These are phyloP conservation scores for Liopterus haemorrhoidalis DNA, from an alignment of 2,888 invertebrate genomes.

Conservation along the genomic window DNA sequence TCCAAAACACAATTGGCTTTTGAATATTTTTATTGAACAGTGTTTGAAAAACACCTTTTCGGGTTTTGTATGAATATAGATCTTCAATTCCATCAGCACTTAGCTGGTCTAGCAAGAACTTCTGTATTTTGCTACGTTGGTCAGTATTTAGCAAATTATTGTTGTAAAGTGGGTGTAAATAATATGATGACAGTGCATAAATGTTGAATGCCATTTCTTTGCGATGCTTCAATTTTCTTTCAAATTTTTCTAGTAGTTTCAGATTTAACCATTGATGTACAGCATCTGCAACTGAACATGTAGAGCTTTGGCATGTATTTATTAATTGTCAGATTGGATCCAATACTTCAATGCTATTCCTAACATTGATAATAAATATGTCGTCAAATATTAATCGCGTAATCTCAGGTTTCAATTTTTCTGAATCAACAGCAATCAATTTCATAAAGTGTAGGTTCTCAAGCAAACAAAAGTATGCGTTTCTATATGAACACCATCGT, in stretches of 20 bases:
- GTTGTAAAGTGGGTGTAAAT: slow-evolving; percentile 8
- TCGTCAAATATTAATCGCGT: slow-evolving; percentile 19
- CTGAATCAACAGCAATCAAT: slow-evolving; percentile 3
- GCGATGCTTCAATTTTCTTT: no score
- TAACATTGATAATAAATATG: slow-evolving; percentile 16
- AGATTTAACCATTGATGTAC: slow-evolving; percentile 22
- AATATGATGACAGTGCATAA: slow-evolving; percentile 14
- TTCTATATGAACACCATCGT: slow-evolving; percentile 17
- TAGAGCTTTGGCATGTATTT: slow-evolving; percentile 10
- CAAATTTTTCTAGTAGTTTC: slow-evolving; percentile 16
- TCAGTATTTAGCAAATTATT: slow-evolving; percentile 3
- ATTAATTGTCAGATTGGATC: slow-evolving; percentile 17
- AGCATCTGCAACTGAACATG: slow-evolving; percentile 18
- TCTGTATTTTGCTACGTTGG: slow-evolving; percentile 1
- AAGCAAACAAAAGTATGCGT: slow-evolving; percentile 9
- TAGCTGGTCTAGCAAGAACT: slow-evolving; percentile 1
- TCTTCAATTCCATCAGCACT: slow-evolving; percentile 6
- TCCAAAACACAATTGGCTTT: slow-evolving; percentile 24
- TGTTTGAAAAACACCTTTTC: slow-evolving; percentile 6
- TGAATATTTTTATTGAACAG: slow-evolving; percentile 15
- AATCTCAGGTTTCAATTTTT: slow-evolving; percentile 4
- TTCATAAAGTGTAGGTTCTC: slow-evolving; percentile 13
- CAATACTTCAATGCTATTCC: slow-evolving; percentile 13
- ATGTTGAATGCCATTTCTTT: slow-evolving; percentile 7
- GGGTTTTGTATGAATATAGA: neutral